Percentiles rank a stretch among this genome's conserved stretches.
Evolutionary conservation across 92 coral and sea anemone genomes (phyloP).

Genomic region (Parazoanthus swiftii): DNA sequence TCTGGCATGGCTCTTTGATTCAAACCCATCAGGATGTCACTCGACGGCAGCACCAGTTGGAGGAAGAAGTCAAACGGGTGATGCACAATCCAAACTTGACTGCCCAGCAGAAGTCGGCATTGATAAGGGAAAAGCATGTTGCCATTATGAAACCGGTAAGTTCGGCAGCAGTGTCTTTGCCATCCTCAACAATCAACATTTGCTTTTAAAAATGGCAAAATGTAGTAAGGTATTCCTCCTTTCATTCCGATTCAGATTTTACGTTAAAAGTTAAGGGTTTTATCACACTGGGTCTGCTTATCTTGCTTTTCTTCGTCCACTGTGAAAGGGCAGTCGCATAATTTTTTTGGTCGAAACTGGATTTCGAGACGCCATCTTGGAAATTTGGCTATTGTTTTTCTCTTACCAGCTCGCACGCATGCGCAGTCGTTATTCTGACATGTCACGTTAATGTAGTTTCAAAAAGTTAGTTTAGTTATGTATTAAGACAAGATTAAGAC

Average conservation of each 20-base stretch:
- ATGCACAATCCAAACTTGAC: slow-evolving; percentile 77
- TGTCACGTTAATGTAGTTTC: neutral
- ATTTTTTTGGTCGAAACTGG: too few relatives aligned
- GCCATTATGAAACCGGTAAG: slow-evolving; percentile 99
- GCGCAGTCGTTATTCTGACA: too few relatives aligned
- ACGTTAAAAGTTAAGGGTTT: too few relatives aligned
- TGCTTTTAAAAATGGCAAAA: neutral
- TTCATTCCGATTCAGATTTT: neutral
- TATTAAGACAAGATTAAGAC: neutral
- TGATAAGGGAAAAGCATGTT: slow-evolving; percentile 88
- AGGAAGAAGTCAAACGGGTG: slow-evolving; percentile 95
- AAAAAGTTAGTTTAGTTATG: neutral
- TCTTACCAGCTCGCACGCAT: too few relatives aligned
- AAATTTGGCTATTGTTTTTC: too few relatives aligned
- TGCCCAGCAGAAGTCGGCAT: slow-evolving; percentile 78
- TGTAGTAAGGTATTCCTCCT: neutral
- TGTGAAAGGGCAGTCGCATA: too few relatives aligned
- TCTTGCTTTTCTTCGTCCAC: too few relatives aligned
- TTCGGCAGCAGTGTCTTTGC: slow-evolving; percentile 1
- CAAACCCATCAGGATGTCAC: slow-evolving; percentile 96
- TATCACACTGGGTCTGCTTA: too few relatives aligned
- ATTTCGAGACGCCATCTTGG: too few relatives aligned
- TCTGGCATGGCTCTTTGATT: slow-evolving; percentile 95
- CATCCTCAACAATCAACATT: neutral
- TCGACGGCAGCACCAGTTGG: slow-evolving; percentile 89